Evolutionary conservation across 2,888 invertebrate genomes (phyloP).

Genomic region (Parnassius apollo): DNA sequence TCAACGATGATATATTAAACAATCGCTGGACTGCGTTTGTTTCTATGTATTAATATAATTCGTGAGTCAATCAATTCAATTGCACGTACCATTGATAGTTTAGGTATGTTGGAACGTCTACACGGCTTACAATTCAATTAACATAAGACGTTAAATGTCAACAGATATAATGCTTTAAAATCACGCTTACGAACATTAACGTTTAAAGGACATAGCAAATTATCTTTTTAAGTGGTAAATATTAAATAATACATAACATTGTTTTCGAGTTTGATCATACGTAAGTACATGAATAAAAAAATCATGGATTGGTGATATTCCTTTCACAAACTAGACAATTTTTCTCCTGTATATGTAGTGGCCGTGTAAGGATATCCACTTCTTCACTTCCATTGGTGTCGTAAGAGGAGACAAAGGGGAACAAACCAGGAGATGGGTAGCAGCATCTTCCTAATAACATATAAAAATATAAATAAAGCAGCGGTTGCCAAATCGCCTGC

Average conservation of each 20-base stretch:
- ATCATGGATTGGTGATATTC: too few relatives aligned
- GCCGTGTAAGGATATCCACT: too few relatives aligned
- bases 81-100: slow-evolving; percentile 18
- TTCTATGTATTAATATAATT: slow-evolving; percentile 16
- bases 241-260: background rate
- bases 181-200: slow-evolving; percentile 30
- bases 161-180: slow-evolving; percentile 14
- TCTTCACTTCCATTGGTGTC: too few relatives aligned
- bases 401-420: too few relatives aligned
- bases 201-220: slow-evolving; percentile 22
- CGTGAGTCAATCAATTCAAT: slow-evolving; percentile 29
- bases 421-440: too few relatives aligned
- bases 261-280: too few relatives aligned
- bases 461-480: too few relatives aligned
- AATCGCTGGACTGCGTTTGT: slow-evolving; percentile 22
- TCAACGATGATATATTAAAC: slow-evolving; percentile 40
- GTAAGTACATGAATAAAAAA: too few relatives aligned
- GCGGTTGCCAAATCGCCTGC: too few relatives aligned
- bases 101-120: slow-evolving; percentile 20
- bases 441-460: too few relatives aligned
- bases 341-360: too few relatives aligned
- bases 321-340: too few relatives aligned
- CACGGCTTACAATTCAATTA: slow-evolving; percentile 32
- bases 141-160: slow-evolving; percentile 31
- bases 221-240: background rate